Conservation (phyloP, 2,797 vertebrate genomes). For the Remorina albescens region DNA sequence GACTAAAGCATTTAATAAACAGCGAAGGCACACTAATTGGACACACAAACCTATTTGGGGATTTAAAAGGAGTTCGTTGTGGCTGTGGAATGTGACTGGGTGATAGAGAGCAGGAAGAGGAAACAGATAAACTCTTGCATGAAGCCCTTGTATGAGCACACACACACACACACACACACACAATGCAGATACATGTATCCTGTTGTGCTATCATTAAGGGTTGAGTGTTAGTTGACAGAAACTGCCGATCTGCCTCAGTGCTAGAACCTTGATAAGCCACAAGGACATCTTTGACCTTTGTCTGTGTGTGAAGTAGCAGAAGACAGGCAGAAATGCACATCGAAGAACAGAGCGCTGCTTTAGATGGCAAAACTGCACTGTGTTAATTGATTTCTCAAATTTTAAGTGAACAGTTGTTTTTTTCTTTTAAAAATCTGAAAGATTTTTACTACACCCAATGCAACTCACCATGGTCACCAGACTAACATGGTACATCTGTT, state of each 20-base stretch:
- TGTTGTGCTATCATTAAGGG: constrained; percentile 75
- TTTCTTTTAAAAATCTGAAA: background rate
- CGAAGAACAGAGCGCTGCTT: constrained; percentile 12
- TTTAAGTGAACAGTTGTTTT: background rate
- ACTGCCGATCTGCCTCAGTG: constrained; percentile 75
- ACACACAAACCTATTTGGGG: constrained; percentile 37
- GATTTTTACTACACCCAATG: background rate
- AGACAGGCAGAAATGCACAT: background rate
- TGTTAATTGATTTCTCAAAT: background rate
- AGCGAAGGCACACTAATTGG: constrained; percentile 25
- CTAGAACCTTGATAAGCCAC: constrained; percentile 73
- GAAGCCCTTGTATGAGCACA: constrained; percentile 45
- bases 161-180: constrained; percentile 21
- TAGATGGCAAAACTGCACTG: background rate
- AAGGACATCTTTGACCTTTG: constrained; percentile 47
- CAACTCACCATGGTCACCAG: background rate
- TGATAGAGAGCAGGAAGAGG: constrained; percentile 80
- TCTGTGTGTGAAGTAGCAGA: constrained; percentile 15
- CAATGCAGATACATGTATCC: constrained; percentile 50
- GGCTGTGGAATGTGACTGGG: constrained; percentile 83
- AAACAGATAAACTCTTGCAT: constrained; percentile 79
- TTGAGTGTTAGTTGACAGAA: constrained; percentile 82
- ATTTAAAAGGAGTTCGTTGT: constrained; percentile 63
- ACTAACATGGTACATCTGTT: constrained; percentile 20
- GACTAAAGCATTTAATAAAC: background rate